Evolutionary conservation across 2,888 invertebrate genomes (phyloP).

Genomic region (Dysmachus trigonus): DNA sequence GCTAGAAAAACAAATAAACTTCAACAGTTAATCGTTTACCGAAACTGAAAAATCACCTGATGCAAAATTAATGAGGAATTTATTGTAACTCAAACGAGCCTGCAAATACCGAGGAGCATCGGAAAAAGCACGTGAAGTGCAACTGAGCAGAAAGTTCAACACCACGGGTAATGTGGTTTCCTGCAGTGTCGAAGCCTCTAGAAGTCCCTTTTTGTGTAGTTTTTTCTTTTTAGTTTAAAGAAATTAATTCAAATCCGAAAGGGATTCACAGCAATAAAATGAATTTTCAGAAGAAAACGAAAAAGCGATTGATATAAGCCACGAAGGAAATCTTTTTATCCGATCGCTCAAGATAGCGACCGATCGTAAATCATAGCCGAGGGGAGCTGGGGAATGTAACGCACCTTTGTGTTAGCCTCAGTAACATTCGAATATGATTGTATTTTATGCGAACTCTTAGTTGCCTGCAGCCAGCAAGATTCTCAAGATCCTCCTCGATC

Average conservation of each 20-base stretch:
- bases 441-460: constrained; percentile 23
- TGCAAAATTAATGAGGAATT: constrained; percentile 40
- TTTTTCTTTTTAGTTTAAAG: neutral
- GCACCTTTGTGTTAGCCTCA: constrained; percentile 12
- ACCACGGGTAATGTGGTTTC: constrained; percentile 38
- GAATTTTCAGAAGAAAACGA: constrained; percentile 5
- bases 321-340: constrained; percentile 29
- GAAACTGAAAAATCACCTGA: constrained; percentile 37
- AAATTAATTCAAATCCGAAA: constrained; percentile 33
- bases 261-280: constrained; percentile 10
- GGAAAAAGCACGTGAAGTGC: constrained; percentile 6
- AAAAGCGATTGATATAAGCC: neutral
- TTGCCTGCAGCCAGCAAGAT: constrained; percentile 15
- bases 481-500: constrained; percentile 31
- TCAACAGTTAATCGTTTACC: constrained; percentile 23
- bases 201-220: constrained; percentile 25
- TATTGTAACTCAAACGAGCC: constrained; percentile 16
- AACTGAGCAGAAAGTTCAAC: constrained; percentile 18
- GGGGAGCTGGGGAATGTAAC: neutral
- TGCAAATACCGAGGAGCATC: neutral
- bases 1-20: constrained; percentile 29
- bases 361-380: constrained; percentile 42
- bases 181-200: constrained; percentile 31
- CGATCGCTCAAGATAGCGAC: constrained; percentile 23
- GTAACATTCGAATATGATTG: constrained; percentile 23